Conservation (phyloP, 2,797 vertebrate species). For the Benthosema pterotum region DNA sequence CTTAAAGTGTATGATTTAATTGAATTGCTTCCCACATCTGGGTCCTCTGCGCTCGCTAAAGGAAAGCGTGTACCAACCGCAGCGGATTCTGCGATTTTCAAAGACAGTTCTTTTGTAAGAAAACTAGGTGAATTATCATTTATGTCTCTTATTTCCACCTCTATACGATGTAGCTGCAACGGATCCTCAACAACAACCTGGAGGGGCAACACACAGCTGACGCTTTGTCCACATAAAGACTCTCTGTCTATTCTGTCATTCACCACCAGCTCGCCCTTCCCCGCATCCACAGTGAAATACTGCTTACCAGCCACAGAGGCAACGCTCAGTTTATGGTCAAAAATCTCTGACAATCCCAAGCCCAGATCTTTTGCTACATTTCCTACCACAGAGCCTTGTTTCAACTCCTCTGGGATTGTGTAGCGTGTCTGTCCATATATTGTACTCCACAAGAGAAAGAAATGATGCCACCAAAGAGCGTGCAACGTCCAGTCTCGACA, state of each 20-base stretch:
- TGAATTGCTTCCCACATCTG: slow-evolving; percentile 20
- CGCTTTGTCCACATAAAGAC: slow-evolving; percentile 80
- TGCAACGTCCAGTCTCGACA: slow-evolving; percentile 56
- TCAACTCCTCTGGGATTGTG: slow-evolving; percentile 84
- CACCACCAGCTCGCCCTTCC: slow-evolving; percentile 82
- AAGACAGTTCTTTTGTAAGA: slow-evolving; percentile 8
- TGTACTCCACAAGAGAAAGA: slow-evolving; percentile 65
- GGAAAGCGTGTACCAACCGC: slow-evolving; percentile 19
- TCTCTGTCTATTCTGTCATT: slow-evolving; percentile 86
- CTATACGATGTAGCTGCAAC: slow-evolving; percentile 77
- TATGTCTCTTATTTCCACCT: slow-evolving; percentile 78
- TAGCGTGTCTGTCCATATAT: slow-evolving; percentile 82
- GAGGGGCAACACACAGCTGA: slow-evolving; percentile 79
- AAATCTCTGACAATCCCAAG: slow-evolving; percentile 79
- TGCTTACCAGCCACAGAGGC: slow-evolving; percentile 80
- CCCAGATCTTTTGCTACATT: slow-evolving; percentile 85
- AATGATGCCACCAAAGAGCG: slow-evolving; percentile 59
- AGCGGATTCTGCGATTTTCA: slow-evolving; percentile 20
- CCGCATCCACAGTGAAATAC: slow-evolving; percentile 82
- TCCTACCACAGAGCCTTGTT: slow-evolving; percentile 82
- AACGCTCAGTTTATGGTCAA: slow-evolving; percentile 81
- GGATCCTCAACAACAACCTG: slow-evolving; percentile 83
- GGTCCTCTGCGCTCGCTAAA: slow-evolving; percentile 18
- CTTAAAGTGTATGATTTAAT: background rate
- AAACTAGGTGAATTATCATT: slow-evolving; percentile 55